A percentile compares a stretch with the other conserved stretches of the same genome.
These are phyloP conservation scores for Eilema caniola DNA, from an alignment of 2,888 invertebrate species.

Conservation along the genomic window DNA sequence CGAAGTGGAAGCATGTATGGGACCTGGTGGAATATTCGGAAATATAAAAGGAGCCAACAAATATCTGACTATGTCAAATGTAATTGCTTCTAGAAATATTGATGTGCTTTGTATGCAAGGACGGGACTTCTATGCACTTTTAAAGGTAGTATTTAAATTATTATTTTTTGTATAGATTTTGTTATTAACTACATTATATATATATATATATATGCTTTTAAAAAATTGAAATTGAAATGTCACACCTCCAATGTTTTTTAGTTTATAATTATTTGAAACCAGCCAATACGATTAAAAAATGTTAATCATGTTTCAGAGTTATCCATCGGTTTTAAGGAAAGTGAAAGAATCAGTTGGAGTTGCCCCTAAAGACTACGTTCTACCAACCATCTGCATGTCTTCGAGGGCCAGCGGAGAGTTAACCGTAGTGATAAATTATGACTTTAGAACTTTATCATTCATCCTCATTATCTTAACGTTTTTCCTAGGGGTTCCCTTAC, in stretches of 20 bases:
- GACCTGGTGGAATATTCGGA: slow-evolving; percentile 83
- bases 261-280: neutral
- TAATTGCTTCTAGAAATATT: slow-evolving; percentile 80
- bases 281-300: neutral
- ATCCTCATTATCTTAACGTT: neutral
- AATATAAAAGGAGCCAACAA: slow-evolving; percentile 78
- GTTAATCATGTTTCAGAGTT: slow-evolving; percentile 69
- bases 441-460: neutral
- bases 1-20: slow-evolving; percentile 83
- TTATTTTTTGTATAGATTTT: no score
- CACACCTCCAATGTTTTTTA: no score
- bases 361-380: slow-evolving; percentile 79
- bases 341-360: slow-evolving; percentile 72
- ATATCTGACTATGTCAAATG: slow-evolving; percentile 78
- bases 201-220: no score
- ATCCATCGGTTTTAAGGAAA: slow-evolving; percentile 78
- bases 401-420: slow-evolving; percentile 65
- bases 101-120: slow-evolving; percentile 81
- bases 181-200: no score
- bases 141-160: slow-evolving; percentile 67
- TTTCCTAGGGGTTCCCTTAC: no score
- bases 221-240: no score
- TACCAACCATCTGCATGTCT: slow-evolving; percentile 71
- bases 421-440: slow-evolving; percentile 22
- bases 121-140: slow-evolving; percentile 77